A percentile compares a stretch with the other conserved stretches of the same genome.
These are phyloP conservation scores for Hylomyscus alleni DNA, from an alignment of 2,797 vertebrate species.

Conservation along the genomic window DNA sequence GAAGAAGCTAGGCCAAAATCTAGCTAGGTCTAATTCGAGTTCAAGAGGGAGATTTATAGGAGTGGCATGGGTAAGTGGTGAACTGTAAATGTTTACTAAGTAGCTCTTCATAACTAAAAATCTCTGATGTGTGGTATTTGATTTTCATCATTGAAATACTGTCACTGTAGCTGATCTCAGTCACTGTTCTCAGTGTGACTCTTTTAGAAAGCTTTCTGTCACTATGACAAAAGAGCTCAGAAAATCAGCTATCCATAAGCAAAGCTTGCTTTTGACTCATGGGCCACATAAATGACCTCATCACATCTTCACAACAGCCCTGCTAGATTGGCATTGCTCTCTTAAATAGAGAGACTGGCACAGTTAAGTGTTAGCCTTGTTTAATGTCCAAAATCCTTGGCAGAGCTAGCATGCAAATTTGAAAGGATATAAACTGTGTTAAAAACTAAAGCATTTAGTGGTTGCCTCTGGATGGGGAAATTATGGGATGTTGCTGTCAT, in stretches of 20 bases:
- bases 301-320: conserved; percentile 17
- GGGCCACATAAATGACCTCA: background rate
- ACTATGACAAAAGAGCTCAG: background rate
- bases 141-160: conserved; percentile 39
- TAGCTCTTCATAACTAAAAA: background rate
- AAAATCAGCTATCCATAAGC: background rate
- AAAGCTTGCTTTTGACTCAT: background rate
- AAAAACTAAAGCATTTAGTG: background rate
- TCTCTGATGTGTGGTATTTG: conserved; percentile 32
- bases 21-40: conserved; percentile 23
- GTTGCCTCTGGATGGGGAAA: background rate
- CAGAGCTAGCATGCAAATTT: conserved; percentile 4
- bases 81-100: conserved; percentile 32
- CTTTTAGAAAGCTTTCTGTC: background rate
- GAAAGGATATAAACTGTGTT: background rate
- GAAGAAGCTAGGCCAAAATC: conserved; percentile 29
- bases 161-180: background rate
- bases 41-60: background rate
- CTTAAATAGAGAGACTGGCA: background rate
- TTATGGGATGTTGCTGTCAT: background rate
- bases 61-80: background rate
- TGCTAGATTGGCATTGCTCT: background rate
- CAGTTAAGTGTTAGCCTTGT: background rate
- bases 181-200: background rate
- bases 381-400: background rate